Base-by-base conservation (phyloP, 2,797 vertebrate species). In the Philypnodon macrostomus region DNA sequence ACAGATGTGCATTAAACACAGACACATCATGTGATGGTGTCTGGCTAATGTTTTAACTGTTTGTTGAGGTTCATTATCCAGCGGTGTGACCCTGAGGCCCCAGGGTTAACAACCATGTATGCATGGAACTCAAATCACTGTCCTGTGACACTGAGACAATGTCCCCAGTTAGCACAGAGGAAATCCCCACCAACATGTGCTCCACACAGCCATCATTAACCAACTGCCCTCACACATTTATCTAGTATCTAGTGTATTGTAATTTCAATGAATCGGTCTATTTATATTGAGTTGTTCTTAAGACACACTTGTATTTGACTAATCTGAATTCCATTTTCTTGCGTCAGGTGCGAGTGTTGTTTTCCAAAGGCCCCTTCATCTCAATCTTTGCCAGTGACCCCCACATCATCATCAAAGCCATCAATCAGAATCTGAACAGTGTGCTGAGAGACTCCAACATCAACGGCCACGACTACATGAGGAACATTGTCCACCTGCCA, bases 321-420 rank as follows among this genome's bases (percentile, higher is more conserved):
- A 3, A 44, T 18, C 3, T n/a, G 9, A 12, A 5, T 41, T 27
- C 7, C 9, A 19, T 18, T 30, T 15, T 30, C n/a, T 67, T 10
- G 5, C 48, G 44, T n/a, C 57, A 99, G 97, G 95, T 99, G 17
- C 88, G 97, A 57, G 90, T 98, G 44, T 84, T 99, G 42, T 99
- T 99, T 85, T 99, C 97, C 6, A 98, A 98, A 80, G 97, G 96
- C n/a, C 97, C 97, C 0, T 99, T 98, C 67, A 98, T 99, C 74
- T 95, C 97, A 58, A 93, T 99, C 78, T 99, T 99, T 80, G 97
- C 96, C 41, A 99, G 97, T 48, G 97, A 99, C 62, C 96, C 97
- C 0, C 97, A 99, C 64, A 99, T 99, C 46, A 99, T 99, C 62
- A 99, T 99, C 75, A 99, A 99, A 83, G 97, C 97, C 18, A 97